phyloP scores from a whole-genome alignment of 2,113 vertebrate genomes.

The Corydoras maculifer region DNA sequence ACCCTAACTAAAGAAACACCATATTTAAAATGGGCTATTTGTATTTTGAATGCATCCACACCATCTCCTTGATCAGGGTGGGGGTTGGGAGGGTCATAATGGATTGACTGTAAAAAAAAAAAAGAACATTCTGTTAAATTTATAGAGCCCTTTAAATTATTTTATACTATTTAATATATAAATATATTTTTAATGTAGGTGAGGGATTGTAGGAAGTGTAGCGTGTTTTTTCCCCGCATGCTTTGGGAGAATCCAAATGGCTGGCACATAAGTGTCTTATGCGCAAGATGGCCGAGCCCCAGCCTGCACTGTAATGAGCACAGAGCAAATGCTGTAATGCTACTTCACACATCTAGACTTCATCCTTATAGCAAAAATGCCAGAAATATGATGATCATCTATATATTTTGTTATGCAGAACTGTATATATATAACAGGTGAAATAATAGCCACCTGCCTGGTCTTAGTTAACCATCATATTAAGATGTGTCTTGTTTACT shows the following conservation, averaged over 20 bases:
- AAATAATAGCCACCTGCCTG: too few relatives aligned
- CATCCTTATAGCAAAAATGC: neutral
- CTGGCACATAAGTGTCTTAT: slow-evolving; percentile 28
- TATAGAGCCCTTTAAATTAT: too few relatives aligned
- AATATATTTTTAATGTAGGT: too few relatives aligned
- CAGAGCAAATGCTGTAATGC: neutral
- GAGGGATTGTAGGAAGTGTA: neutral
- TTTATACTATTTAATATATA: too few relatives aligned
- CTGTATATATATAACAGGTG: too few relatives aligned
- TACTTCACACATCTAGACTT: slow-evolving; percentile 8
- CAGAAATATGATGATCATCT: too few relatives aligned
- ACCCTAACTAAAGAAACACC: neutral
- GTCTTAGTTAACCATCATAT: too few relatives aligned
- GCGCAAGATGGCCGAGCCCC: slow-evolving; percentile 41
- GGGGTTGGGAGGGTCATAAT: slow-evolving; percentile 17
- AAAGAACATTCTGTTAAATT: too few relatives aligned
- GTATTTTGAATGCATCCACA: neutral
- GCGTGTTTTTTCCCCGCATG: neutral
- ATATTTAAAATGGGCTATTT: neutral
- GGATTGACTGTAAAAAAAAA: neutral
- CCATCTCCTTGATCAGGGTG: neutral
- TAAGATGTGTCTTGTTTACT: too few relatives aligned
- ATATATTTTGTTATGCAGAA: too few relatives aligned
- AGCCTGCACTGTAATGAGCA: slow-evolving; percentile 17
- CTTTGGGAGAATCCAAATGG: slow-evolving; percentile 12